Conservation (phyloP, 2,797 vertebrate genomes). For the Heteromormyrus szaboi region DNA sequence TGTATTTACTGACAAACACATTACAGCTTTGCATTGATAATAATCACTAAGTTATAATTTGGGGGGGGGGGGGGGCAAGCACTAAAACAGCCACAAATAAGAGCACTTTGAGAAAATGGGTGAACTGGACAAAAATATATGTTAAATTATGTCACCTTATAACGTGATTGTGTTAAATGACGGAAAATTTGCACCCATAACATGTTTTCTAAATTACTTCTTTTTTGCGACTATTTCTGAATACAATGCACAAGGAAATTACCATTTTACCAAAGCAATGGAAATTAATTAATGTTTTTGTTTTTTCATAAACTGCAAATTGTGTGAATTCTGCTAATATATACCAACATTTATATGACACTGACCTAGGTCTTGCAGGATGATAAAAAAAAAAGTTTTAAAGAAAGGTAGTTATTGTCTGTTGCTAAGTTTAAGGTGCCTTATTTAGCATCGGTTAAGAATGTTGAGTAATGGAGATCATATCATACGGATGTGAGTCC, state of each 20-base stretch:
- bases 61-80: neutral
- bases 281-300: neutral
- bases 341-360: neutral
- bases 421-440: neutral
- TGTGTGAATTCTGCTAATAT: neutral
- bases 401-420: neutral
- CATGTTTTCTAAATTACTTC: neutral
- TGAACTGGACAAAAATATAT: neutral
- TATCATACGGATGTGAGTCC: constrained; percentile 30
- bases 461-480: constrained; percentile 39
- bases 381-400: neutral
- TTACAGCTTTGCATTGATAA: neutral
- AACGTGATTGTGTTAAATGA: neutral
- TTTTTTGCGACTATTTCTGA: neutral
- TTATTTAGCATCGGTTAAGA: neutral
- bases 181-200: neutral
- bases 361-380: neutral
- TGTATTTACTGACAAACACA: neutral
- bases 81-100: neutral
- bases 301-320: neutral
- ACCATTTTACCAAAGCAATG: neutral
- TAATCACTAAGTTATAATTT: neutral
- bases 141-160: neutral
- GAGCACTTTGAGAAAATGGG: neutral
- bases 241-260: neutral